Percentiles rank a stretch among this genome's conserved stretches.
phyloP scores from a whole-genome alignment of 2,888 invertebrate genomes.

The Scelioninae gen. 2 region DNA sequence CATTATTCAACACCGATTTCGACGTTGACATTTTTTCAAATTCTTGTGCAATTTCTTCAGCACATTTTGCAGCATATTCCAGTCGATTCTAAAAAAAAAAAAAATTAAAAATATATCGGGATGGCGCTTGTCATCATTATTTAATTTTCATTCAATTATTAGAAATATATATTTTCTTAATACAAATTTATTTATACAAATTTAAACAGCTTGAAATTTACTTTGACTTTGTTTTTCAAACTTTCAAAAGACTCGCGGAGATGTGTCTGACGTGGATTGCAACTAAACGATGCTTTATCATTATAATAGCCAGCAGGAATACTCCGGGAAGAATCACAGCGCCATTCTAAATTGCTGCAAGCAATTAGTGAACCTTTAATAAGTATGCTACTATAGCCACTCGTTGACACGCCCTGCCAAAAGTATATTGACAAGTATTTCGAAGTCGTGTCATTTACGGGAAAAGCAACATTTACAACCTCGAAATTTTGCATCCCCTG shows the following conservation, averaged over 20 bases:
- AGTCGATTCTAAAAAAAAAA: slow-evolving; percentile 63
- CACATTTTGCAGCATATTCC: slow-evolving; percentile 64
- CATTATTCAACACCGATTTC: slow-evolving; percentile 45
- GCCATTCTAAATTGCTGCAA: slow-evolving; percentile 81
- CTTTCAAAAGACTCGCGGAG: slow-evolving; percentile 76
- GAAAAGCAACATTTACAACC: slow-evolving; percentile 68
- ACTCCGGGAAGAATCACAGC: slow-evolving; percentile 76
- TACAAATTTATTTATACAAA: too few species aligned
- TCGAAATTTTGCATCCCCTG: slow-evolving; percentile 74
- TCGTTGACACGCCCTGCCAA: slow-evolving; percentile 74
- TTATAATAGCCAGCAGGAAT: slow-evolving; percentile 80
- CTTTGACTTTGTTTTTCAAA: slow-evolving; percentile 73
- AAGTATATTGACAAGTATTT: slow-evolving; percentile 75
- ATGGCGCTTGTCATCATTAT: too few species aligned
- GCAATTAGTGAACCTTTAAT: slow-evolving; percentile 78
- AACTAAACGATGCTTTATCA: slow-evolving; percentile 80
- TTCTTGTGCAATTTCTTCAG: slow-evolving; percentile 64
- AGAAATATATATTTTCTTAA: too few species aligned
- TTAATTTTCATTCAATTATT: too few species aligned
- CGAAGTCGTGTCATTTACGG: slow-evolving; percentile 61
- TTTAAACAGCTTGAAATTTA: too few species aligned
- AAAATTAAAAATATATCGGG: too few species aligned
- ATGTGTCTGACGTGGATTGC: slow-evolving; percentile 78
- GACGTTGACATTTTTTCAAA: slow-evolving; percentile 65
- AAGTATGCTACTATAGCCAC: slow-evolving; percentile 77